Conservation (phyloP, 2,797 vertebrate genomes). For the Characodon lateralis region DNA sequence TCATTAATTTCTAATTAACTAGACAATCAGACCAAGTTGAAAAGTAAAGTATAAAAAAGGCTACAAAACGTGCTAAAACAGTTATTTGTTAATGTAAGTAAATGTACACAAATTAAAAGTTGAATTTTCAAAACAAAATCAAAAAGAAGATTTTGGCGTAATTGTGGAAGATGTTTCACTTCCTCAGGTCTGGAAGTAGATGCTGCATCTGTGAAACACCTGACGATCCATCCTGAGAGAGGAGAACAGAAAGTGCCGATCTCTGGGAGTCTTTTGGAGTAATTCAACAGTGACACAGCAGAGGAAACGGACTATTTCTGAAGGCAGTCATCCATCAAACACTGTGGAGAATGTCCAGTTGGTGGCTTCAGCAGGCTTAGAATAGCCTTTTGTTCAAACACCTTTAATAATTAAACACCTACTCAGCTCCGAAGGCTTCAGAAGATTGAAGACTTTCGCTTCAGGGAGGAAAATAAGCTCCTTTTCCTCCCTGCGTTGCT, state of each 20-base stretch:
- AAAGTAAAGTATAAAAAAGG: too few species aligned
- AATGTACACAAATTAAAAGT: too few species aligned
- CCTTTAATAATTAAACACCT: slow-evolving; percentile 85
- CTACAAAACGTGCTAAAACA: too few species aligned
- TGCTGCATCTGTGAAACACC: slow-evolving; percentile 12
- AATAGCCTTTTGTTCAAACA: slow-evolving; percentile 83
- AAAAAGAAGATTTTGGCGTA: background rate
- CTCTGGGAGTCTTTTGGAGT: slow-evolving; percentile 61
- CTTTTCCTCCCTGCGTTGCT: slow-evolving; percentile 43
- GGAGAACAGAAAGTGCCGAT: slow-evolving; percentile 26
- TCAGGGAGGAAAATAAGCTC: slow-evolving; percentile 32
- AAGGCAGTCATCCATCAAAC: slow-evolving; percentile 72
- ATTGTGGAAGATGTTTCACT: background rate
- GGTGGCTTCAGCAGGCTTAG: slow-evolving; percentile 76
- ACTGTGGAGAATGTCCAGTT: slow-evolving; percentile 74
- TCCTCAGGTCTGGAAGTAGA: slow-evolving; percentile 28
- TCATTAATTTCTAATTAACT: too few species aligned
- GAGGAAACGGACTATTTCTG: slow-evolving; percentile 64
- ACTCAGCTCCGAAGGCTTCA: slow-evolving; percentile 69
- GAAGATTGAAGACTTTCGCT: slow-evolving; percentile 75
- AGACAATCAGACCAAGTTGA: too few species aligned
- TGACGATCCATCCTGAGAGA: slow-evolving; percentile 35
- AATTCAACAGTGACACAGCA: slow-evolving; percentile 62
- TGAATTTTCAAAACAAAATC: too few species aligned
- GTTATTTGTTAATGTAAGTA: too few species aligned